Conservation (phyloP, 2,797 vertebrate species). For the Todus mexicanus region DNA sequence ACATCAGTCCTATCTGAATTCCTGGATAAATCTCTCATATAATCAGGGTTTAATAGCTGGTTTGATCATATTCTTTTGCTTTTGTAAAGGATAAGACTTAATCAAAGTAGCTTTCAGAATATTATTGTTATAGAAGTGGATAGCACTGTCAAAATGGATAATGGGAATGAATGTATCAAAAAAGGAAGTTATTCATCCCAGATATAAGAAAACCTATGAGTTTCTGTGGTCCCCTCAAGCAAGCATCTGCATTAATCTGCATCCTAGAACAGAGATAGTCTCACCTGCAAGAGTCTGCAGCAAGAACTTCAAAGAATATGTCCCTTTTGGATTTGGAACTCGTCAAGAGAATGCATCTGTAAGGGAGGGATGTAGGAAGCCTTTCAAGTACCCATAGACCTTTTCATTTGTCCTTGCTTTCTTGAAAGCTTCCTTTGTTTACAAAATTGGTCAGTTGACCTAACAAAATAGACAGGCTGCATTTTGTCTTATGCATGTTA, state of each 20-base stretch:
- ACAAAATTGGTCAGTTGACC: background rate
- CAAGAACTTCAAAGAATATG: background rate
- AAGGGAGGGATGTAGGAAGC: background rate
- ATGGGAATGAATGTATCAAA: rapidly evolving
- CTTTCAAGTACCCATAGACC: background rate
- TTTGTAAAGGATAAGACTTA: background rate
- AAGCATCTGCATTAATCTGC: background rate
- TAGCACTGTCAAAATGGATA: background rate
- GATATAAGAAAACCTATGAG: background rate
- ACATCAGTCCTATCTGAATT: background rate
- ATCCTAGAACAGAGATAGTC: background rate
- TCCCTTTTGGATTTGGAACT: background rate
- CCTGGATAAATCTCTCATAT: background rate
- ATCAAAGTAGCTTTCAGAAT: background rate
- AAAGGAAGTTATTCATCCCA: background rate
- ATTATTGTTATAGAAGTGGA: background rate
- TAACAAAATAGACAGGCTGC: background rate
- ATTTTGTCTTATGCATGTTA: background rate
- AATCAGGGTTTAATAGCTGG: background rate
- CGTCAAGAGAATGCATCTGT: background rate
- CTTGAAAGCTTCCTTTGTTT: background rate
- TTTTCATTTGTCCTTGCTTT: background rate
- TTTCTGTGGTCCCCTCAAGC: background rate
- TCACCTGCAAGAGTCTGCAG: background rate
- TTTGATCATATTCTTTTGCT: background rate